Percentiles rank a stretch among this genome's conserved stretches.
Conservation (phyloP, 2,888 invertebrate species). For the Pandemis corylana region DNA sequence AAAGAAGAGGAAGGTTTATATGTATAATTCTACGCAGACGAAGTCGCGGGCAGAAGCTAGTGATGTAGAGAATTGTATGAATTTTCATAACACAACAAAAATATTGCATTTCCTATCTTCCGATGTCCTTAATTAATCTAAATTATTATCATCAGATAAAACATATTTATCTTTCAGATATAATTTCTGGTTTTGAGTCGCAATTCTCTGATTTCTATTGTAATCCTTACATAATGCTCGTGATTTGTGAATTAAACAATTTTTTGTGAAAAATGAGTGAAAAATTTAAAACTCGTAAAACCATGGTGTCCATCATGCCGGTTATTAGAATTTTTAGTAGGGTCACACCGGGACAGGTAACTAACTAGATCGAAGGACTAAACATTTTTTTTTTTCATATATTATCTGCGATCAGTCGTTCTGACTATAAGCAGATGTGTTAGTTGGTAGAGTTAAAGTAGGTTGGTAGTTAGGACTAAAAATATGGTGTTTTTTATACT, state of each 20-base stretch:
- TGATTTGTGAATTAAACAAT: background rate
- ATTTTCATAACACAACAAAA: background rate
- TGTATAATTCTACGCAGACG: too few species aligned
- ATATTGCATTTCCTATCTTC: slow-evolving; percentile 23
- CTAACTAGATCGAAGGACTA: background rate
- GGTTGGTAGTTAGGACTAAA: too few species aligned
- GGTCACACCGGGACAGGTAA: slow-evolving; percentile 73
- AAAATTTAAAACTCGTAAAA: slow-evolving; percentile 50
- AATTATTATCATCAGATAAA: slow-evolving; percentile 27
- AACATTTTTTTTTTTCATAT: too few species aligned
- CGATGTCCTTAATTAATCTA: slow-evolving; percentile 21
- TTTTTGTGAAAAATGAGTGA: slow-evolving; percentile 48
- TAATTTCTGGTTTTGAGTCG: slow-evolving; percentile 19
- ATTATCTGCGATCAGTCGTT: too few species aligned
- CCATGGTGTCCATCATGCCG: slow-evolving; percentile 66
- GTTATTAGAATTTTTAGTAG: slow-evolving; percentile 71
- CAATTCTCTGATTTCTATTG: slow-evolving; percentile 7
- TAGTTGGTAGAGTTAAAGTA: too few species aligned
- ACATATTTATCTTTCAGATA: slow-evolving; percentile 8
- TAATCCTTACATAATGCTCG: slow-evolving; percentile 9
- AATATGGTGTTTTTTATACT: background rate
- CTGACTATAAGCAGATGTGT: too few species aligned
- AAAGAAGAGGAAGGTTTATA: too few species aligned
- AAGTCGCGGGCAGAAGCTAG: too few species aligned
- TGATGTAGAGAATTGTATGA: too few species aligned